A percentile compares a stretch with the other conserved stretches of the same genome.
Conservation (phyloP, 2,797 vertebrate species). For the Xiphorhynchus erythropygius region DNA sequence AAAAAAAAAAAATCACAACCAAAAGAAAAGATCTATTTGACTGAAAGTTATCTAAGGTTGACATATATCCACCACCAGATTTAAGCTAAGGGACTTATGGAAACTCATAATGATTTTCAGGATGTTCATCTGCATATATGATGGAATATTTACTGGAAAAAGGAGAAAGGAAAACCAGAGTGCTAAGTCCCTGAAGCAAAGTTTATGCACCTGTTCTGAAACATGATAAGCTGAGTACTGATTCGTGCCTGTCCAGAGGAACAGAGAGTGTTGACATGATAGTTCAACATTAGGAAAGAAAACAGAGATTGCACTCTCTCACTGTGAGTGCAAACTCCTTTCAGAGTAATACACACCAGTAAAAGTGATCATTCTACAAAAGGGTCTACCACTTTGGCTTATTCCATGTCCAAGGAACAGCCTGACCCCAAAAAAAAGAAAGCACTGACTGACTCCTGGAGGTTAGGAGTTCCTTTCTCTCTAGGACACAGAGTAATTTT, state of each 20-base stretch:
- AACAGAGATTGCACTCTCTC: background rate
- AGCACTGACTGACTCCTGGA: background rate
- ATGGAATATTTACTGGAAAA: conserved; percentile 14
- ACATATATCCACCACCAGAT: background rate
- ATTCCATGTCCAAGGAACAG: background rate
- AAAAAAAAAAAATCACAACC: too few relatives aligned
- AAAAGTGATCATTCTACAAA: background rate
- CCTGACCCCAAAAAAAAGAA: background rate
- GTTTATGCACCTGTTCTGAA: conserved; percentile 60
- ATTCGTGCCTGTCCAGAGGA: background rate
- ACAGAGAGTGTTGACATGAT: background rate
- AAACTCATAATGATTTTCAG: conserved; percentile 47
- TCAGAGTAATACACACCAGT: background rate
- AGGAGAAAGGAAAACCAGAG: conserved; percentile 22
- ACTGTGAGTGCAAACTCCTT: background rate
- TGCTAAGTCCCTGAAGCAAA: conserved; percentile 42
- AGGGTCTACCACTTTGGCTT: background rate
- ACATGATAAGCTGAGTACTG: conserved; percentile 1
- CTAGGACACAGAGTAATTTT: background rate
- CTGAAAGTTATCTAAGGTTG: background rate
- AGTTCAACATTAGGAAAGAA: background rate
- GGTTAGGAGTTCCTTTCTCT: background rate
- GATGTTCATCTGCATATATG: background rate
- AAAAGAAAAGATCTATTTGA: background rate
- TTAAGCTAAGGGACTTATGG: background rate